Base-by-base conservation (phyloP, 2,113 vertebrate species). In the Urocolius indicus region DNA sequence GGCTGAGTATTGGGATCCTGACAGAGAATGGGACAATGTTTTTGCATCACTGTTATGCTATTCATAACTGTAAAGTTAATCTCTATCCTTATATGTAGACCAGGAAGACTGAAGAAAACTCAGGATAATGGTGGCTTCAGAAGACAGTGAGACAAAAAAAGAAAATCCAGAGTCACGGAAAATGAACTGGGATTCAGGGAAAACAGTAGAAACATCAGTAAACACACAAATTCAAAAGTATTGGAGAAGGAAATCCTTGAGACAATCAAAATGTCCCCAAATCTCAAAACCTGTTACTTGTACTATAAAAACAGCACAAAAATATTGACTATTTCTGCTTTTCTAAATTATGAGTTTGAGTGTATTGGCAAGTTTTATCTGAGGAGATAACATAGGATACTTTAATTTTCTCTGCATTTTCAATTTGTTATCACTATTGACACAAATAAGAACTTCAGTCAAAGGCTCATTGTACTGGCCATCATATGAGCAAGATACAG, bases 371-470 rank as follows among this genome's bases (percentile, higher is more conserved):
- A 80, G 77, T 83, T 88, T 83, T 66, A 10, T 76, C 46, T 73
- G 46, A 62, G 24, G 26, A 90, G n/a, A 79, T 61, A 22, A 75
- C 18, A 69, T 43, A n/a, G 22, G 16, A 62, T 0, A 6, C 11
- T 90, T 71, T n/a, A 66, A 55, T 89, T 89, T 91, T 75, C 63
- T 88, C 26, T 76, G 17, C 26, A 46, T 95, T 96, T 90, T 94
- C 27, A 55, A 19, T 69, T 36, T 76, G 8, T 87, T 80, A 51
- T 76, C n/a, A 36, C 26, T 46, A 10, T 15, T 55, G 20, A 49
- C 67, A 18, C 43, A 62, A 27, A 23, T 73, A 87, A 45, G 15
- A 66, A 51, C 43, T 83, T 83, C 54, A 83, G 2, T 69, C 45
- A 84, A 69, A 77, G 11, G 7, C 30, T 81, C 69, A 14, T 80